Evolutionary conservation across 1,140 invertebrate species (phyloP).

Genomic region (Microplitis demolitor): DNA sequence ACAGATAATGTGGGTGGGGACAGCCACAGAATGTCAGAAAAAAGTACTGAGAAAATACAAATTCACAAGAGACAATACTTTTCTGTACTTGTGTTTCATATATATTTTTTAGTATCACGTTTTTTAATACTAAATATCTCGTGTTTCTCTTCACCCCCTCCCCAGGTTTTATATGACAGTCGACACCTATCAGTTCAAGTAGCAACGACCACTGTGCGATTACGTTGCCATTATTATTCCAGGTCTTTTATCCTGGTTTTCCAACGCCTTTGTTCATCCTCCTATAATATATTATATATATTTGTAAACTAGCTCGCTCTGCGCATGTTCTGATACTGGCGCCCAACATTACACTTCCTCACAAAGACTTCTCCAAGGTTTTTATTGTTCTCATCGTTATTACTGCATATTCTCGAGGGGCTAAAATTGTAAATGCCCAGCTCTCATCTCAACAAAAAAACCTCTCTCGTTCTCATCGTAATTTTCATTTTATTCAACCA

Average conservation of each 20-base stretch:
- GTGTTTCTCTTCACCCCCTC: neutral
- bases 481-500: too few relatives aligned
- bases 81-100: neutral
- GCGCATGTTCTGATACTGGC: neutral
- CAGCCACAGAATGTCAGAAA: neutral
- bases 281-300: neutral
- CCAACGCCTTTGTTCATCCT: neutral
- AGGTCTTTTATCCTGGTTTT: constrained; percentile 5
- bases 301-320: neutral
- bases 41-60: neutral
- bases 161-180: too few relatives aligned
- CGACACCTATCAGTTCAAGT: neutral
- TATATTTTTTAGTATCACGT: too few relatives aligned
- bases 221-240: constrained; percentile 18
- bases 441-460: neutral
- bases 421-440: neutral
- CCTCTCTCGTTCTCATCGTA: neutral
- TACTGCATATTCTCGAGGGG: constrained; percentile 1
- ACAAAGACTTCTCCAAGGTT: neutral
- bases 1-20: neutral
- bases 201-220: neutral
- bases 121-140: too few relatives aligned
- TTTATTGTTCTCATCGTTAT: constrained; percentile 4
- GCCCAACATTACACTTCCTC: neutral
- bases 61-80: neutral